phyloP scores from a whole-genome alignment of 2,888 invertebrate species.

The Pseudolycoriella hygida region DNA sequence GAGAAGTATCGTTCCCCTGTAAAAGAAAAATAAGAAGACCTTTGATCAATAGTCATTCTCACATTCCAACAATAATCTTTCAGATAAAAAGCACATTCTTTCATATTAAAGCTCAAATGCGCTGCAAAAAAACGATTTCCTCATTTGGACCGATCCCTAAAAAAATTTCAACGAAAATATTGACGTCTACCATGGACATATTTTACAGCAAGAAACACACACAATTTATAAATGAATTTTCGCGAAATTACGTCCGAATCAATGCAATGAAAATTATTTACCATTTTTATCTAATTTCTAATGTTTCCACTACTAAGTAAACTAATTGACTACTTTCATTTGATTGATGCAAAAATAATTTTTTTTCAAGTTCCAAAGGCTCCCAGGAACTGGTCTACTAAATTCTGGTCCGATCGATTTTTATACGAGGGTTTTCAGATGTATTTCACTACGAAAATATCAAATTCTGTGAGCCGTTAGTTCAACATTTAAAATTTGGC shows the following conservation, averaged over 20 bases:
- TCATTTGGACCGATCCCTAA: not conserved
- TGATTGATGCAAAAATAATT: no score
- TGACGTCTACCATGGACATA: not conserved
- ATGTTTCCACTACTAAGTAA: not conserved
- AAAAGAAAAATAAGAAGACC: slow-evolving; percentile 17
- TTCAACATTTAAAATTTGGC: no score
- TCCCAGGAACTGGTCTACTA: no score
- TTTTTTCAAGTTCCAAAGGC: no score
- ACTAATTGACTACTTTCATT: not conserved
- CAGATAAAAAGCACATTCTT: not conserved
- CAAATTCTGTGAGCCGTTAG: no score
- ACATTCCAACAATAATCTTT: not conserved
- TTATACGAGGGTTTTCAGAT: no score
- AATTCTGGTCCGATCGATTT: no score
- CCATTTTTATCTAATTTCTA: not conserved
- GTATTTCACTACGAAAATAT: no score
- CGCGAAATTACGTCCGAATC: not conserved
- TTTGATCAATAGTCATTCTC: not conserved
- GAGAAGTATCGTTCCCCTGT: slow-evolving; percentile 65
- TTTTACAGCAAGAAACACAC: not conserved
- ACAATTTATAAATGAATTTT: not conserved
- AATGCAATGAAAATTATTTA: not conserved
- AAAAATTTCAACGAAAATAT: not conserved
- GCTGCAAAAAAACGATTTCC: not conserved
- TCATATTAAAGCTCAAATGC: not conserved